phyloP scores from a whole-genome alignment of 2,113 vertebrate genomes.

The Glareola pratincola region DNA sequence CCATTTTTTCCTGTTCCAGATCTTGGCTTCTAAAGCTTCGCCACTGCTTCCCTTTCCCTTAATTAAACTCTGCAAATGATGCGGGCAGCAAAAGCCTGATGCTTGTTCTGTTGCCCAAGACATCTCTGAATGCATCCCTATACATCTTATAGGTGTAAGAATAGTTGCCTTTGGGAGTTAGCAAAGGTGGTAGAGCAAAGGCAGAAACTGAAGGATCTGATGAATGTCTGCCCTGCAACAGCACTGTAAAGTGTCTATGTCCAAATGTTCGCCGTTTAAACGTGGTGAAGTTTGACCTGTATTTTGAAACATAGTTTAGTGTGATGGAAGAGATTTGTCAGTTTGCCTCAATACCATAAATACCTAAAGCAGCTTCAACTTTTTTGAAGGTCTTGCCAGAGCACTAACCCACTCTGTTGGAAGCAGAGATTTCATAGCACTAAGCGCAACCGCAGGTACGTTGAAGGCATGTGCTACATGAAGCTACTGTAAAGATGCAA shows the following conservation, averaged over 20 bases:
- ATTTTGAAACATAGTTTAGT: background rate
- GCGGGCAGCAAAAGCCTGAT: background rate
- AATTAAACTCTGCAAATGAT: background rate
- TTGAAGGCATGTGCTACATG: background rate
- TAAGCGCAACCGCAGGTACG: background rate
- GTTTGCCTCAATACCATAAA: background rate
- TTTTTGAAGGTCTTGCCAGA: background rate
- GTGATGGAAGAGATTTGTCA: background rate
- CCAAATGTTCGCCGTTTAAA: background rate
- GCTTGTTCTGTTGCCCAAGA: background rate
- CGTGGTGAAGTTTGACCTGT: background rate
- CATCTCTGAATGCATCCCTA: background rate
- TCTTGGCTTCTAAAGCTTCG: background rate
- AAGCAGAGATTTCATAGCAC: background rate
- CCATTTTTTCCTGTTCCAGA: background rate
- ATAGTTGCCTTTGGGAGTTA: background rate
- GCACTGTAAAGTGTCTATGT: background rate
- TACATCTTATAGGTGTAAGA: background rate
- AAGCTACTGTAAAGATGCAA: background rate
- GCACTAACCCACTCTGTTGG: background rate
- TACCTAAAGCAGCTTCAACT: background rate
- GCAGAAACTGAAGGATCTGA: background rate
- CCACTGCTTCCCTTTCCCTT: background rate
- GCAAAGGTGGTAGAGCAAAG: background rate
- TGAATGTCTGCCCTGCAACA: background rate